These are phyloP conservation scores for Rhea pennata DNA, from an alignment of 2,113 vertebrate genomes.

Conservation along the genomic window DNA sequence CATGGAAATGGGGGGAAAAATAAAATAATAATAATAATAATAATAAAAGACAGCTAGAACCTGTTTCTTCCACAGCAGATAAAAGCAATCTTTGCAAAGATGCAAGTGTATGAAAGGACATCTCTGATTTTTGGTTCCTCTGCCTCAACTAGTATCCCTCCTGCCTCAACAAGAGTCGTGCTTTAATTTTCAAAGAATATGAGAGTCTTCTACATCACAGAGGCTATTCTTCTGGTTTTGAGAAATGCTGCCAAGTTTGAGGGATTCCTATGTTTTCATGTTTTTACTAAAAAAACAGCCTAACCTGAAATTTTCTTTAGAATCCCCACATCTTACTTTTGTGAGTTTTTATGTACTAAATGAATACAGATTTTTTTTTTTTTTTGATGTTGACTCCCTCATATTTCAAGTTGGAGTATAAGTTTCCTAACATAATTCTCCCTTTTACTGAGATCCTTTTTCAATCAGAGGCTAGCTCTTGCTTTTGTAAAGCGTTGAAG, in stretches of 20 bases:
- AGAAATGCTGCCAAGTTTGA: not conserved
- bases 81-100: not conserved
- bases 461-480: not conserved
- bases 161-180: not conserved
- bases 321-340: not conserved
- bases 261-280: not conserved
- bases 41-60: not conserved
- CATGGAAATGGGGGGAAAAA: not conserved
- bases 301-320: not conserved
- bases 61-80: not conserved
- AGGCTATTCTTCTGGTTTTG: not conserved
- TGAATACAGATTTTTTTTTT: not conserved
- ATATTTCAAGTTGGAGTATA: not conserved
- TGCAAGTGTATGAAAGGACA: not conserved
- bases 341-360: not conserved
- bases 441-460: not conserved
- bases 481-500: not conserved
- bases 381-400: not conserved
- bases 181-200: not conserved
- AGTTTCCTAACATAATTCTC: not conserved
- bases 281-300: not conserved
- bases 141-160: not conserved
- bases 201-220: not conserved
- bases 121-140: not conserved
- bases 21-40: too few relatives aligned